Evolutionary conservation across 2,888 invertebrate species (phyloP), one percentile per base, ranked within the genome.

Genomic region (Antheraea assamensis): DNA sequence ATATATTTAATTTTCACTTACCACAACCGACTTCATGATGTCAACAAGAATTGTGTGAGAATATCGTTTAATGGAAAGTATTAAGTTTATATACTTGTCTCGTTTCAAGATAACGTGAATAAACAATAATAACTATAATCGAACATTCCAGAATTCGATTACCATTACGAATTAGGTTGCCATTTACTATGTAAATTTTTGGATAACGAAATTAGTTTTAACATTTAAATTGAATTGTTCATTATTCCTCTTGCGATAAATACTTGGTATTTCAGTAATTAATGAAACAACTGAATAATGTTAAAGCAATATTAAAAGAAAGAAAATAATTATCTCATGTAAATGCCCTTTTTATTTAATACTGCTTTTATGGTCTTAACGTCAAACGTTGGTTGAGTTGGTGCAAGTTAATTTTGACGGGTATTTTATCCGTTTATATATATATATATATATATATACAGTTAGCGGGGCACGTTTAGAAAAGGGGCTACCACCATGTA

Each of bases 1-100:
- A 64, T 19, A 21, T 66, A 31, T 21, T 31, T 66, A 68, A 68
- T n/a, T 35, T 21, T 19, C n/a, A 68, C 68, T 68, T 68, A 68
- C 68, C 68, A 35, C 19, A n/a, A 35, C 5, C 21, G 21, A 68
- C 68, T 68, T 68, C 68, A 68, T 68, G 68, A 35, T 68, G 35
- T n/a, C n/a, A 68, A 21, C 35, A n/a, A 21, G 21, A 68, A 13
- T 68, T 68, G 10, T 68, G 13, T 35, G 3, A 35, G 68, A 68
- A 19, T 35, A 19, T 4, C n/a, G 68, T 35, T 35, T 35, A 8
- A 68, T 35, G 13, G 21, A 35, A 35, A 68, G 13, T n/a, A 68
- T 2, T 31, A 21, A 10, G 66, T 68, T 68, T 68, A 21, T 68
- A 68, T 68, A 68, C 35, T 35, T 7, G 21, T 19, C 15, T 30